Percentiles rank a stretch among this genome's conserved stretches.
Evolutionary conservation across 2,888 invertebrate species (phyloP).

Genomic region (Phoenoteleia sp.): DNA sequence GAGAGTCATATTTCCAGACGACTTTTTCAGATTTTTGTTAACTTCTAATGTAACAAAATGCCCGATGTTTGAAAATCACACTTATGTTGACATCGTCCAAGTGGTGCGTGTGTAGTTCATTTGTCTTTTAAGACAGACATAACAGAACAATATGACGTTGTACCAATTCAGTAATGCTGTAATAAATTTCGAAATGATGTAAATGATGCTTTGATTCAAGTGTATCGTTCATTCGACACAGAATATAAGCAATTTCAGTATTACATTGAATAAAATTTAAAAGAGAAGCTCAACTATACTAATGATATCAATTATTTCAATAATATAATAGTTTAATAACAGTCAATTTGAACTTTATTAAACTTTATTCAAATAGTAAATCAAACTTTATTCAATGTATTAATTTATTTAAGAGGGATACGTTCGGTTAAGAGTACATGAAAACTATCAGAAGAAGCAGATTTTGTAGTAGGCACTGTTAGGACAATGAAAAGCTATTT

Average conservation of each 20-base stretch:
- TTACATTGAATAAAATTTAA: slow-evolving; percentile 27
- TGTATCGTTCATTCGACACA: slow-evolving; percentile 34
- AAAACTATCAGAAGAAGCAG: slow-evolving; percentile 81
- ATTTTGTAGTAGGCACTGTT: slow-evolving; percentile 80
- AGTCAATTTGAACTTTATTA: no score
- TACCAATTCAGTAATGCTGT: slow-evolving; percentile 17
- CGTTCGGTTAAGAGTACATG: slow-evolving; percentile 73
- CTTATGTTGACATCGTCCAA: no score
- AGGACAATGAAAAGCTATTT: slow-evolving; percentile 83
- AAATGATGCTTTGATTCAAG: slow-evolving; percentile 15
- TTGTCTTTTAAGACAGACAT: background rate
- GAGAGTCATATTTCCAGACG: no score
- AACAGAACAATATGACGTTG: background rate
- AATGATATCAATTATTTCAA: no score
- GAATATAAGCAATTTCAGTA: slow-evolving; percentile 21
- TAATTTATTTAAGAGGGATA: slow-evolving; percentile 49
- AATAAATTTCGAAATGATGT: slow-evolving; percentile 12
- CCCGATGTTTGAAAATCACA: no score
- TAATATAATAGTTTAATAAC: no score
- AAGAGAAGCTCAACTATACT: no score
- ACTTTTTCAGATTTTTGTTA: no score
- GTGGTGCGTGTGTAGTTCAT: background rate
- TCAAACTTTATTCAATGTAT: slow-evolving; percentile 40
- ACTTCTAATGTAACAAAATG: no score
- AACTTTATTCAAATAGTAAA: no score